Evolutionary conservation across 92 coral and sea anemone genomes (phyloP).

Genomic region (Scolanthus callimorphus): DNA sequence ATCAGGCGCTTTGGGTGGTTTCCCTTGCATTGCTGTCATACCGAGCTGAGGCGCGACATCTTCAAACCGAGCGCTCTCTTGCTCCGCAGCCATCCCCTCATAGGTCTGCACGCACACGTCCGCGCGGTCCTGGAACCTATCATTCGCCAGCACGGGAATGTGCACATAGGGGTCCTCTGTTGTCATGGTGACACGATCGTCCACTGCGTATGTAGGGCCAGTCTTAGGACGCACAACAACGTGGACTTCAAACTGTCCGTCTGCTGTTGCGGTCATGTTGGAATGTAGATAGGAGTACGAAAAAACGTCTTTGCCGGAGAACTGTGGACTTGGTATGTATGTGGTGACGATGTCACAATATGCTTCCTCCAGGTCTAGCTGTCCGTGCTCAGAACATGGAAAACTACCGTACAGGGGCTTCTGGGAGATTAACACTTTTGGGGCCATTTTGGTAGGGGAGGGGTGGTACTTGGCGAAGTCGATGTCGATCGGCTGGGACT

Average conservation of each 20-base stretch:
- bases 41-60: conserved; percentile 85
- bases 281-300: conserved; percentile 77
- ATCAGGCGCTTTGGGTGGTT: conserved; percentile 92
- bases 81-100: not conserved
- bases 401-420: conserved; percentile 82
- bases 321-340: conserved; percentile 71
- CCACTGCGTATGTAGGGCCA: conserved; percentile 57
- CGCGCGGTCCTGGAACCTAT: conserved; percentile 57
- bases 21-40: conserved; percentile 73
- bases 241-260: conserved; percentile 75
- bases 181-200: conserved; percentile 81
- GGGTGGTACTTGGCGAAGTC: conserved; percentile 67
- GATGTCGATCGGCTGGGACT: conserved; percentile 72
- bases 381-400: conserved; percentile 48
- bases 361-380: conserved; percentile 64
- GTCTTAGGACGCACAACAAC: conserved; percentile 79
- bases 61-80: conserved; percentile 32
- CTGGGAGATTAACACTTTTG: conserved; percentile 61
- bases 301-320: conserved; percentile 92
- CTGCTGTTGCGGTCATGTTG: conserved; percentile 76
- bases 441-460: conserved; percentile 51
- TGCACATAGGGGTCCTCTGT: conserved; percentile 76
- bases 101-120: conserved; percentile 72
- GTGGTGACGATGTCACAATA: conserved; percentile 63
- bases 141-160: conserved; percentile 88